Evolutionary conservation across 1,140 invertebrate genomes (phyloP).

Genomic region (Philotrypesis tridentata): DNA sequence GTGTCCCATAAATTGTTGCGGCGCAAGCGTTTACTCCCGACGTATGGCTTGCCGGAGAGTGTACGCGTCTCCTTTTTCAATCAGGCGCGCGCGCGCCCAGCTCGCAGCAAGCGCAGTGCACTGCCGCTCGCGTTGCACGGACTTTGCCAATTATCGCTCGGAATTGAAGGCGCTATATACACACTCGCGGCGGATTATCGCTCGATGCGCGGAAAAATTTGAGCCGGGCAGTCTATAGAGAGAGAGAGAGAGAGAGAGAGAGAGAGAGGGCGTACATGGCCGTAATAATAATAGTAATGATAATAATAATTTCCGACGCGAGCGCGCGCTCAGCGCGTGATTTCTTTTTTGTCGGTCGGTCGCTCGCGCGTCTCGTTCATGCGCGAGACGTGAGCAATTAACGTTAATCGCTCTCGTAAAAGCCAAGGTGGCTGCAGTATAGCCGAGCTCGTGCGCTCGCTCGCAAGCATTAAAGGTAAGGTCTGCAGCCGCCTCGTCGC

Average conservation of each 20-base stretch:
- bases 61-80: neutral
- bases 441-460: neutral
- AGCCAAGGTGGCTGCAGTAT: neutral
- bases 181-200: too few relatives aligned
- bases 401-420: conserved; percentile 33
- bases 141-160: too few relatives aligned
- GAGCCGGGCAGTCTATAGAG: too few relatives aligned
- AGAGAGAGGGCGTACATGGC: too few relatives aligned
- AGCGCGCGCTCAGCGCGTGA: neutral
- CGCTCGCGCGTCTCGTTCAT: neutral
- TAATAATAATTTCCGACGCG: neutral
- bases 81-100: neutral
- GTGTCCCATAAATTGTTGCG: conserved; percentile 14
- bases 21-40: conserved; percentile 12
- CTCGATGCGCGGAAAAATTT: too few relatives aligned
- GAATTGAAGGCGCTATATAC: too few relatives aligned
- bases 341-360: neutral
- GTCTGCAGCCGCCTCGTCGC: neutral
- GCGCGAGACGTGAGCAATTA: conserved; percentile 23
- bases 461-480: neutral
- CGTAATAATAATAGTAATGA: neutral
- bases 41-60: neutral
- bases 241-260: too few relatives aligned
- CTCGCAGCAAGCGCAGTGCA: neutral
- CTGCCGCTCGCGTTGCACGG: too few relatives aligned